A percentile compares a stretch with the other conserved stretches of the same genome.
These are phyloP conservation scores for Chaetops frenatus DNA, from an alignment of 2,113 vertebrate species.

Conservation along the genomic window DNA sequence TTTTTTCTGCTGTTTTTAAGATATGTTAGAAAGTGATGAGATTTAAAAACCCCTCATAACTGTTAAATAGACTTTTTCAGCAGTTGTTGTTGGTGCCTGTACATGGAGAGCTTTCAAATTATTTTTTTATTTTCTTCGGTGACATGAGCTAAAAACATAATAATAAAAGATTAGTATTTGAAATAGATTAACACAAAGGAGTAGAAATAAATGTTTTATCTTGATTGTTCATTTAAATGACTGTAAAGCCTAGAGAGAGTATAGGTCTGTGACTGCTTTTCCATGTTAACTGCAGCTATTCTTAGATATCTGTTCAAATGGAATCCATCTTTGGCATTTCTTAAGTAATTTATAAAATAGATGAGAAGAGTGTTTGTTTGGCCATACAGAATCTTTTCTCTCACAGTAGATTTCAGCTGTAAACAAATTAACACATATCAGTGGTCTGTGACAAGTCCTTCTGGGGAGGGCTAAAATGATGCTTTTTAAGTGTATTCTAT, in stretches of 20 bases:
- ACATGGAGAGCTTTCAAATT: background rate
- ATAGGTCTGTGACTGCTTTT: background rate
- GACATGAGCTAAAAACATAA: background rate
- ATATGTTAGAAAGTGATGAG: background rate
- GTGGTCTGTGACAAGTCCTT: background rate
- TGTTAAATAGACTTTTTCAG: background rate
- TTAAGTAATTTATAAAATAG: background rate
- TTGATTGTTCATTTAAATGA: background rate
- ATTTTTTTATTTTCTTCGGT: background rate
- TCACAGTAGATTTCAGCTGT: background rate
- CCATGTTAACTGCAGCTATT: background rate
- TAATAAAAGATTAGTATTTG: background rate
- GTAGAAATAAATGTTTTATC: background rate
- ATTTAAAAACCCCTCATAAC: background rate
- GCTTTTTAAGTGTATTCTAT: background rate
- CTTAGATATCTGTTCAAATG: background rate
- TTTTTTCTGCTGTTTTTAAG: background rate
- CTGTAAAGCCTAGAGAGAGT: background rate
- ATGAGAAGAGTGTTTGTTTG: background rate
- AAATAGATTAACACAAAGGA: background rate
- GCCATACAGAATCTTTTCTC: background rate
- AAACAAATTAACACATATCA: background rate
- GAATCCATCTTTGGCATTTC: background rate
- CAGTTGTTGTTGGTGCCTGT: background rate
- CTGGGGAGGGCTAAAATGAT: background rate